phyloP scores from a whole-genome alignment of 1,140 invertebrate genomes.

The Drosophila sulfurigaster region DNA sequence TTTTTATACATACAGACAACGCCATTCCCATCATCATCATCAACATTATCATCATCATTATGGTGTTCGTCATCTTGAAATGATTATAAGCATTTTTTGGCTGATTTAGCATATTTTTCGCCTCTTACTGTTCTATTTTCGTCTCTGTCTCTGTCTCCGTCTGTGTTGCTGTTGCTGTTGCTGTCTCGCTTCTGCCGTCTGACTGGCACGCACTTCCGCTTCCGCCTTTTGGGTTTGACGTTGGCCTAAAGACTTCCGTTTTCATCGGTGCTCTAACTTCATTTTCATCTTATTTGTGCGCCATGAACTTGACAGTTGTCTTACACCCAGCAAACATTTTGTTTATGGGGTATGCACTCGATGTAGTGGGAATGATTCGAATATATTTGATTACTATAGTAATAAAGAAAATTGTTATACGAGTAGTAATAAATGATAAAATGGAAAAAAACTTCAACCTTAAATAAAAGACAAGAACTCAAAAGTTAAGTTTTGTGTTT shows the following conservation, averaged over 20 bases:
- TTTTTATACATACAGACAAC: slow-evolving; percentile 13
- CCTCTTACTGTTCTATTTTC: slow-evolving; percentile 29
- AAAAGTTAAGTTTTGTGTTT: not conserved
- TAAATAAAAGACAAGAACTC: too few species aligned
- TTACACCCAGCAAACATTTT: not conserved
- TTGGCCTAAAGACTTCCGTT: slow-evolving; percentile 79
- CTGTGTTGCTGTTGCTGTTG: slow-evolving; percentile 14
- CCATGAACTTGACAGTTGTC: slow-evolving; percentile 45
- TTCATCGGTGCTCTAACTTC: slow-evolving; percentile 69
- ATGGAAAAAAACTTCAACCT: too few species aligned
- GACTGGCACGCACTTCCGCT: slow-evolving; percentile 76
- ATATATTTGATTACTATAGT: not conserved
- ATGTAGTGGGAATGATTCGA: too few species aligned
- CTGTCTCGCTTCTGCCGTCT: slow-evolving; percentile 21
- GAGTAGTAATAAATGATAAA: too few species aligned
- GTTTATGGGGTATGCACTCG: not conserved
- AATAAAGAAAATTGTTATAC: too few species aligned
- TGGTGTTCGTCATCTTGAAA: slow-evolving; percentile 57
- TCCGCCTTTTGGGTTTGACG: slow-evolving; percentile 66
- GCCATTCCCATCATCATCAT: slow-evolving; percentile 39
- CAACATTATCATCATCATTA: slow-evolving; percentile 44
- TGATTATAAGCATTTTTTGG: slow-evolving; percentile 78
- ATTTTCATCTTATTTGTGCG: slow-evolving; percentile 49
- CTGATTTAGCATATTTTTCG: slow-evolving; percentile 76
- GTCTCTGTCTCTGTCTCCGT: slow-evolving; percentile 3